Conservation (phyloP, 2,113 vertebrate species). For the Jaculus jaculus region DNA sequence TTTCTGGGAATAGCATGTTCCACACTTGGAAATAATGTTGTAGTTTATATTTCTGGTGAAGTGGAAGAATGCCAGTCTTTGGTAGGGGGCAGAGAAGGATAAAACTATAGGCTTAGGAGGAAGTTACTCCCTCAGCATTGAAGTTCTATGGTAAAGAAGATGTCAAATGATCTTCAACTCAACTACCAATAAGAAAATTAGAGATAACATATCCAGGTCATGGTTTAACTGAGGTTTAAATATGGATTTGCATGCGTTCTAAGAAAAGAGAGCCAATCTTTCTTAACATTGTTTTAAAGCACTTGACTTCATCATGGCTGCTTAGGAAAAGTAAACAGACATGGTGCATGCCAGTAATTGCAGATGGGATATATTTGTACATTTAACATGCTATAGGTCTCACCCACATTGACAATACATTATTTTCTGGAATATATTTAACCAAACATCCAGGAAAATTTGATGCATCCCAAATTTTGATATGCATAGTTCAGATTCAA, state of each 20-base stretch:
- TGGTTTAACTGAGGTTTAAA: neutral
- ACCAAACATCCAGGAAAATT: neutral
- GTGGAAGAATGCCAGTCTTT: neutral
- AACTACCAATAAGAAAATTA: neutral
- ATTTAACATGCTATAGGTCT: neutral
- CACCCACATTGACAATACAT: neutral
- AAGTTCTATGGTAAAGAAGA: neutral
- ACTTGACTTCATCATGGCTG: neutral
- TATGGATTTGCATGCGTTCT: neutral
- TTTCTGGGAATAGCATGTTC: neutral
- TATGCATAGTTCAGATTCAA: neutral
- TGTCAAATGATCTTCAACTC: neutral
- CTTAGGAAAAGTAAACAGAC: neutral
- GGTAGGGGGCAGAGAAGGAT: neutral
- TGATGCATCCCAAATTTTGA: neutral
- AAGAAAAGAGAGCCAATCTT: neutral
- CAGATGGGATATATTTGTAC: neutral
- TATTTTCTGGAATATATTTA: neutral
- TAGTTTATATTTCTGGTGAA: neutral
- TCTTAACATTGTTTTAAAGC: neutral
- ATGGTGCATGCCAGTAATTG: neutral
- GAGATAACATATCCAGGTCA: neutral
- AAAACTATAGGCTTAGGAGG: neutral
- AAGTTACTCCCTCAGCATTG: neutral
- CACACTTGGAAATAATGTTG: neutral